These are phyloP conservation scores for Lasaia peninsularis DNA, from an alignment of 1,140 invertebrate species.

Conservation along the genomic window DNA sequence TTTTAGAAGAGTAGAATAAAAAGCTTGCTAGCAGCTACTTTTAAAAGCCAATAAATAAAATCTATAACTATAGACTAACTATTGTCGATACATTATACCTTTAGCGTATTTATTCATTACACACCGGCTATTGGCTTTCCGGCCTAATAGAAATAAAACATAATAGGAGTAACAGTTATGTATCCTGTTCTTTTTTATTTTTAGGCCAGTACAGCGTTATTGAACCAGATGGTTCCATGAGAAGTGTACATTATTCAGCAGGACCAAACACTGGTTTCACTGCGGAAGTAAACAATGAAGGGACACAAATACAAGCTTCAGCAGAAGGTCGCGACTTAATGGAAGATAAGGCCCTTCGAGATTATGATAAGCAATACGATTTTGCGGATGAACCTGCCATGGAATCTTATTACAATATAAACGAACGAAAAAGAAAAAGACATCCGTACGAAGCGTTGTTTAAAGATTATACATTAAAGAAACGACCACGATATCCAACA, in stretches of 20 bases:
- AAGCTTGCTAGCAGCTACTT: no score
- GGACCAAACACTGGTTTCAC: constrained; percentile 64
- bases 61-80: no score
- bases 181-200: constrained; percentile 27
- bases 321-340: constrained; percentile 30
- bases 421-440: constrained; percentile 43
- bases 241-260: constrained; percentile 72
- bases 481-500: constrained; percentile 45
- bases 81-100: no score
- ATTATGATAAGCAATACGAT: constrained; percentile 54
- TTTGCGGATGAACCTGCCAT: constrained; percentile 48
- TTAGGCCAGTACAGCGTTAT: constrained; percentile 71
- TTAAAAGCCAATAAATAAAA: no score
- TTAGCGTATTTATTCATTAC: no score
- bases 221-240: constrained; percentile 72
- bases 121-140: no score
- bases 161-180: neutral
- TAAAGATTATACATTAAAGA: constrained; percentile 43
- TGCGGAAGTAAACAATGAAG: constrained; percentile 52
- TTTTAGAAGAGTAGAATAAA: no score
- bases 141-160: no score
- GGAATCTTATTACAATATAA: constrained; percentile 38
- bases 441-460: constrained; percentile 46
- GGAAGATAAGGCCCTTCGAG: constrained; percentile 56
- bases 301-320: constrained; percentile 16